These are phyloP conservation scores for Tenebrio molitor DNA, from an alignment of 1,140 invertebrate genomes.

Conservation along the genomic window DNA sequence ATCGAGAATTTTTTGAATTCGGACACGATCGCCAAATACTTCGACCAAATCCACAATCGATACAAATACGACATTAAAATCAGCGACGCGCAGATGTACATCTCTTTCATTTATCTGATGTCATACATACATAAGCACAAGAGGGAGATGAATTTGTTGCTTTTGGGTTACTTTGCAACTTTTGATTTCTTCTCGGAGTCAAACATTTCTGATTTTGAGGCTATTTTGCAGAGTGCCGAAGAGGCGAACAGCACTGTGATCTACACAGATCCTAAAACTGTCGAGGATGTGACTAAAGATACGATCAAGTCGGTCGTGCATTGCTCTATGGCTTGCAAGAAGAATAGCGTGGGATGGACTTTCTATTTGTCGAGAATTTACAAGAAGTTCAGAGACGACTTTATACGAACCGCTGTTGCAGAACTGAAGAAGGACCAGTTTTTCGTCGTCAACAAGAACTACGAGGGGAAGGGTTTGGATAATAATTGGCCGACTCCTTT, in stretches of 20 bases:
- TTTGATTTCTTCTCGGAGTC: slow-evolving; percentile 49
- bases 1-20: slow-evolving; percentile 51
- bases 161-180: slow-evolving; percentile 36
- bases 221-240: slow-evolving; percentile 21
- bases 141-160: slow-evolving; percentile 34
- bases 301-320: slow-evolving; percentile 71
- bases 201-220: slow-evolving; percentile 47
- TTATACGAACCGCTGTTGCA: slow-evolving; percentile 72
- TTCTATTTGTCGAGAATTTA: slow-evolving; percentile 80
- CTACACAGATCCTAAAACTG: slow-evolving; percentile 65
- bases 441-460: slow-evolving; percentile 69
- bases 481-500: slow-evolving; percentile 50
- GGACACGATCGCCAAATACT: slow-evolving; percentile 46
- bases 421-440: slow-evolving; percentile 73
- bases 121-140: slow-evolving; percentile 38
- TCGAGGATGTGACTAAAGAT: slow-evolving; percentile 69
- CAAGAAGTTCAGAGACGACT: slow-evolving; percentile 76
- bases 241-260: background rate
- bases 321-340: slow-evolving; percentile 74
- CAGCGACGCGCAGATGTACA: slow-evolving; percentile 37
- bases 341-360: slow-evolving; percentile 74
- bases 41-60: slow-evolving; percentile 41
- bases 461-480: slow-evolving; percentile 13
- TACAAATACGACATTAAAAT: slow-evolving; percentile 35
- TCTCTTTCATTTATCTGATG: slow-evolving; percentile 34